These are phyloP conservation scores for Gila robusta DNA, from an alignment of 2,797 vertebrate genomes.

Conservation along the genomic window DNA sequence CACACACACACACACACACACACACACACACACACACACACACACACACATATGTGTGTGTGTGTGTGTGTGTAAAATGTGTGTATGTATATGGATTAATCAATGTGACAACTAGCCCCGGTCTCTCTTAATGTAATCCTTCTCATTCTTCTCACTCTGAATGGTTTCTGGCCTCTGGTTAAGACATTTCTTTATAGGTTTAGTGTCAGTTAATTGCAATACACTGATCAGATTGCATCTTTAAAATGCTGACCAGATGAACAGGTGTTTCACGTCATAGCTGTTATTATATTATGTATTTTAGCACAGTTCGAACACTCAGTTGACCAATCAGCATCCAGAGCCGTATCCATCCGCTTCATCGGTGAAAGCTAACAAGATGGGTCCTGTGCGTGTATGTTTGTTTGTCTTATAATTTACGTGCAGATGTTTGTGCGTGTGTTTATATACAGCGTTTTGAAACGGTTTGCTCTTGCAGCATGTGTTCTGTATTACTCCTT, in stretches of 20 bases:
- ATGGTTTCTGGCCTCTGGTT: background rate
- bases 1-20: too few species aligned
- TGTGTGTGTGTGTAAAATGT: background rate
- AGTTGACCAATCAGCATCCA: constrained; percentile 19
- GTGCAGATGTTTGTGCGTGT: constrained; percentile 47
- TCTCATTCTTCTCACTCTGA: background rate
- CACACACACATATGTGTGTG: background rate
- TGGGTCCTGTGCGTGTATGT: constrained; percentile 12
- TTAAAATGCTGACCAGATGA: background rate
- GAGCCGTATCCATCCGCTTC: background rate
- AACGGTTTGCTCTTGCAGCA: constrained; percentile 78
- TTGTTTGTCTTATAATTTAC: constrained; percentile 27
- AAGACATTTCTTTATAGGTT: constrained; percentile 1
- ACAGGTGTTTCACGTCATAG: constrained; percentile 29
- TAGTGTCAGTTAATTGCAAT: constrained; percentile 1
- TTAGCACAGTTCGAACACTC: background rate
- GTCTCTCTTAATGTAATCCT: background rate
- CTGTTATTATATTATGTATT: constrained; percentile 9
- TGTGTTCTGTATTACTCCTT: constrained; percentile 86
- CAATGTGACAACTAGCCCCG: background rate
- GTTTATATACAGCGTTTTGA: constrained; percentile 70
- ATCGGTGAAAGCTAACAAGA: background rate
- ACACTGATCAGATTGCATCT: constrained; percentile 10
- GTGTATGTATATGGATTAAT: background rate
- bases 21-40: too few species aligned